Conservation (phyloP, 2,113 vertebrate genomes). For the Paratilapia polleni region DNA sequence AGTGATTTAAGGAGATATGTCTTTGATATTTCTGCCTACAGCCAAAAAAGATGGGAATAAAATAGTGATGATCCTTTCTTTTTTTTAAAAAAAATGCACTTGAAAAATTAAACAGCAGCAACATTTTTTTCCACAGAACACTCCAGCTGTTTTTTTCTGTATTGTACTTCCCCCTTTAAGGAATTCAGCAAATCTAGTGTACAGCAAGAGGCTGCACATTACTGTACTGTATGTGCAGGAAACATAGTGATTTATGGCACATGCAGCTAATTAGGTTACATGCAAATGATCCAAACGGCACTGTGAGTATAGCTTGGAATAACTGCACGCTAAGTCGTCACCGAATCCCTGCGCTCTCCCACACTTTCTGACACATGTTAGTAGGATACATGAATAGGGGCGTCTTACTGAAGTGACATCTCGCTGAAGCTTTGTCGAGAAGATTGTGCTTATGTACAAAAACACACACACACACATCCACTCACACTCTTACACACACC, state of each 20-base stretch:
- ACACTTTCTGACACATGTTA: constrained; percentile 30
- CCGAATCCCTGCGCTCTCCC: constrained; percentile 38
- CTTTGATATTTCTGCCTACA: constrained; percentile 3
- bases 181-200: not conserved
- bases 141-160: not conserved
- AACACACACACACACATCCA: not conserved
- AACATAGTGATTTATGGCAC: constrained; percentile 58
- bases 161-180: not conserved
- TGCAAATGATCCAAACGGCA: constrained; percentile 40
- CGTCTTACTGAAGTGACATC: constrained; percentile 50
- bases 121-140: not conserved
- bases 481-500: not conserved
- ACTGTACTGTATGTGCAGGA: constrained; percentile 15
- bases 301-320: constrained; percentile 20
- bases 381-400: constrained; percentile 41
- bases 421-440: constrained; percentile 54
- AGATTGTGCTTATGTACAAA: constrained; percentile 17
- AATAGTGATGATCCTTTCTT: not conserved
- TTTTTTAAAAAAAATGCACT: not conserved
- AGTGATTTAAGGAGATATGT: not conserved
- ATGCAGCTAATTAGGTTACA: constrained; percentile 62
- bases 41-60: constrained; percentile 1
- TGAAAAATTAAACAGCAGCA: not conserved
- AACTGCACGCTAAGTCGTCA: constrained; percentile 25
- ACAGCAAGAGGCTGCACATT: not conserved